Percentiles rank a stretch among this genome's conserved stretches.
Evolutionary conservation across 2,888 invertebrate genomes (phyloP).

Genomic region (Ichneumon xanthorius): DNA sequence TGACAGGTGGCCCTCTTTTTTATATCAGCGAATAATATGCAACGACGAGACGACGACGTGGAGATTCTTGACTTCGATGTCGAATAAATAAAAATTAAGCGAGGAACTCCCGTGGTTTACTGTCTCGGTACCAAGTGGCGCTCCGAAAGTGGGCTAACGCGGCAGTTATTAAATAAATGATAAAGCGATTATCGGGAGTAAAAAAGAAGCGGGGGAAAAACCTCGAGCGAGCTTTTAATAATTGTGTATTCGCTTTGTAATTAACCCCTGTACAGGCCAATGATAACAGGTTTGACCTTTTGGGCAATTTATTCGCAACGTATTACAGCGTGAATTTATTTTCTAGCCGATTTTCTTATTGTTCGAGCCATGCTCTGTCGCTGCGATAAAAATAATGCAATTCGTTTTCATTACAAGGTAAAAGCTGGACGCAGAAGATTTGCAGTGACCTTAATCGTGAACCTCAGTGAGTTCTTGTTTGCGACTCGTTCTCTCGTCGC

Average conservation of each 20-base stretch:
- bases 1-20: conserved; percentile 57
- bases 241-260: not conserved
- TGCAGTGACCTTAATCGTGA: conserved; percentile 64
- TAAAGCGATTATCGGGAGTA: conserved; percentile 38
- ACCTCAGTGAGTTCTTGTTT: conserved; percentile 50
- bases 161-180: conserved; percentile 58
- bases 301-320: not conserved
- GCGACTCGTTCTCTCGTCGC: conserved; percentile 48
- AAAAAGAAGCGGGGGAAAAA: not conserved
- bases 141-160: conserved; percentile 65
- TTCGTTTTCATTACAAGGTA: not conserved
- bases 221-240: not conserved
- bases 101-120: conserved; percentile 37
- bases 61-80: conserved; percentile 30
- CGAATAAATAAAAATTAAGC: conserved; percentile 44
- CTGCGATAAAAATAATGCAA: too few species aligned
- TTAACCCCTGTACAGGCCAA: not conserved
- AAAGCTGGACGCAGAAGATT: not conserved
- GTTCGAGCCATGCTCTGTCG: too few species aligned
- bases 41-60: conserved; percentile 36
- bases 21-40: conserved; percentile 35
- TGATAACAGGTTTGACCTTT: conserved; percentile 1
- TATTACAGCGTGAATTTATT: not conserved
- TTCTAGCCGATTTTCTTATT: too few species aligned
- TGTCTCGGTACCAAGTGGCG: conserved; percentile 7